These are phyloP conservation scores for Cassiopea xamachana DNA, from an alignment of 30 jellyfish, hydroid and myxozoan genomes.

Conservation along the genomic window DNA sequence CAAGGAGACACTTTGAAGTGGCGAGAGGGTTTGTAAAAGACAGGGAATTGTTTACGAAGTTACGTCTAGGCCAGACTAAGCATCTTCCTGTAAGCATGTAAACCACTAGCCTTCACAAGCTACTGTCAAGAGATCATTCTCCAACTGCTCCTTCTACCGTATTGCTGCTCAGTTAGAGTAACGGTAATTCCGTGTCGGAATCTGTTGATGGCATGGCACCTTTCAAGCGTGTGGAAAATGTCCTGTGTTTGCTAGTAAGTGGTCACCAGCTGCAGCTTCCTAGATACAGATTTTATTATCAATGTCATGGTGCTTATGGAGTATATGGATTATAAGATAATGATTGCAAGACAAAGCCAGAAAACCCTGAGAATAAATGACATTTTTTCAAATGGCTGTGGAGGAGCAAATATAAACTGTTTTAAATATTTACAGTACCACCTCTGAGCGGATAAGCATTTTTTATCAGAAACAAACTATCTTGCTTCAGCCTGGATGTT, in stretches of 20 bases:
- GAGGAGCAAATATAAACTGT: no score
- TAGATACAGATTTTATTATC: slow-evolving; percentile 1
- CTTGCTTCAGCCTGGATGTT: no score
- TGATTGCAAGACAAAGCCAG: no score
- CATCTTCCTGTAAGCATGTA: background rate
- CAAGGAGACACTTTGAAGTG: background rate
- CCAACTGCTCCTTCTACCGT: background rate
- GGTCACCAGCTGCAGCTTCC: slow-evolving; percentile 55
- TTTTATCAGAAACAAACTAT: no score
- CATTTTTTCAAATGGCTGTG: no score
- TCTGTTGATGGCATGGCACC: background rate
- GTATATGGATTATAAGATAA: background rate
- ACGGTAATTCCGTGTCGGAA: slow-evolving; percentile 1
- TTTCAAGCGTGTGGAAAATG: background rate
- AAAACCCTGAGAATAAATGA: no score
- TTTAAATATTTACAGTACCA: no score
- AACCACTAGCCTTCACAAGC: background rate
- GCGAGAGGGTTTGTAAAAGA: background rate
- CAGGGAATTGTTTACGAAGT: background rate
- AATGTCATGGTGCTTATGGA: slow-evolving; percentile 6
- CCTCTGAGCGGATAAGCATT: no score
- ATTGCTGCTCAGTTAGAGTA: background rate
- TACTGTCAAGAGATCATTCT: background rate
- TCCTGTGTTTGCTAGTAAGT: slow-evolving; percentile 14
- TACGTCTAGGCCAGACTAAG: background rate